Conservation (phyloP, 2,113 vertebrate genomes). For the Drymodes brunneopygia region DNA sequence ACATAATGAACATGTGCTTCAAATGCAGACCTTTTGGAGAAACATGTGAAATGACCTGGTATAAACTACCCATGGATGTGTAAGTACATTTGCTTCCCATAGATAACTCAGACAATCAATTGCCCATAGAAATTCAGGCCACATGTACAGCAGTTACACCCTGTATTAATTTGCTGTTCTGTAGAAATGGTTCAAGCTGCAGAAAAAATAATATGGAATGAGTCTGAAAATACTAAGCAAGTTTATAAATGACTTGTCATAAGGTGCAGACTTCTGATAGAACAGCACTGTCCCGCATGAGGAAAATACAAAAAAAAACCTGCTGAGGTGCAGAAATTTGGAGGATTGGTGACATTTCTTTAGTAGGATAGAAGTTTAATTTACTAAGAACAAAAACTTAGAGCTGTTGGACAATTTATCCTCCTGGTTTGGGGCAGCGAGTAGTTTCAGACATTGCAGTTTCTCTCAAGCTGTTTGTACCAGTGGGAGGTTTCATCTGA, state of each 20-base stretch:
- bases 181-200: neutral
- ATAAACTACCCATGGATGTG: neutral
- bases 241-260: slow-evolving; percentile 14
- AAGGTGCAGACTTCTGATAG: neutral
- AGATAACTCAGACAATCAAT: neutral
- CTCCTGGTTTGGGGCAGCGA: neutral
- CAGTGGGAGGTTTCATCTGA: neutral
- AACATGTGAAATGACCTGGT: neutral
- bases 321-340: neutral
- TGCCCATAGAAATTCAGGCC: neutral
- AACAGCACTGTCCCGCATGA: neutral
- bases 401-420: neutral
- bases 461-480: neutral
- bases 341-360: neutral
- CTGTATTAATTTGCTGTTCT: neutral
- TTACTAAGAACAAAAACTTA: neutral
- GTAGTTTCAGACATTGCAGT: neutral
- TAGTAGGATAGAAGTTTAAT: neutral
- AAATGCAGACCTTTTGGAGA: neutral
- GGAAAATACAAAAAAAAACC: neutral
- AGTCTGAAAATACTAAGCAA: neutral
- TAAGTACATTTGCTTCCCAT: neutral
- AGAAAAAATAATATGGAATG: neutral
- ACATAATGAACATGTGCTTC: neutral
- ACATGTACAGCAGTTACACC: neutral